phyloP scores from a whole-genome alignment of 2,888 invertebrate genomes.

The Labia minor region DNA sequence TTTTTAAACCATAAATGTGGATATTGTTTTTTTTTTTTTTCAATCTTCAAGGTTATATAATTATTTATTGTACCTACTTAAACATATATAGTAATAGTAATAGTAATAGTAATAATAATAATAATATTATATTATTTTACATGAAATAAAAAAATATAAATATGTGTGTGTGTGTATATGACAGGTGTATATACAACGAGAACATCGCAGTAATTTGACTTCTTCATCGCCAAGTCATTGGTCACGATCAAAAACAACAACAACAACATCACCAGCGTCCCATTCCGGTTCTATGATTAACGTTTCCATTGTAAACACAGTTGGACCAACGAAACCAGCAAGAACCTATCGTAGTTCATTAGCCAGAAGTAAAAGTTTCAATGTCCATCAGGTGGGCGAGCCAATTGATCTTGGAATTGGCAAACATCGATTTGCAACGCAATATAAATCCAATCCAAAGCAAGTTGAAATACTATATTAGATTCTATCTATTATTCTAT shows the following conservation, averaged over 20 bases:
- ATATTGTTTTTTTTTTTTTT: too few relatives aligned
- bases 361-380: slow-evolving; percentile 74
- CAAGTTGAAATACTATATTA: too few relatives aligned
- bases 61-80: too few relatives aligned
- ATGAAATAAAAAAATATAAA: too few relatives aligned
- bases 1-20: too few relatives aligned
- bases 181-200: not conserved
- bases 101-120: too few relatives aligned
- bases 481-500: too few relatives aligned
- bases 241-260: not conserved
- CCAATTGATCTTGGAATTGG: slow-evolving; percentile 31
- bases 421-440: slow-evolving; percentile 31
- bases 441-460: slow-evolving; percentile 19
- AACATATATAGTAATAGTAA: too few relatives aligned
- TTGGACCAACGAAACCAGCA: slow-evolving; percentile 65
- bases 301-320: slow-evolving; percentile 33
- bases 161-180: too few relatives aligned
- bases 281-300: slow-evolving; percentile 31
- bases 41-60: too few relatives aligned
- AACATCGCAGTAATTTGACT: not conserved
- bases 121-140: too few relatives aligned
- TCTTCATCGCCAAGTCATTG: not conserved
- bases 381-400: slow-evolving; percentile 54
- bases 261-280: not conserved
- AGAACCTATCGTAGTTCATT: slow-evolving; percentile 57